A percentile compares a stretch with the other conserved stretches of the same genome.
Conservation (phyloP, 2,797 vertebrate species). For the Halcyon badia region DNA sequence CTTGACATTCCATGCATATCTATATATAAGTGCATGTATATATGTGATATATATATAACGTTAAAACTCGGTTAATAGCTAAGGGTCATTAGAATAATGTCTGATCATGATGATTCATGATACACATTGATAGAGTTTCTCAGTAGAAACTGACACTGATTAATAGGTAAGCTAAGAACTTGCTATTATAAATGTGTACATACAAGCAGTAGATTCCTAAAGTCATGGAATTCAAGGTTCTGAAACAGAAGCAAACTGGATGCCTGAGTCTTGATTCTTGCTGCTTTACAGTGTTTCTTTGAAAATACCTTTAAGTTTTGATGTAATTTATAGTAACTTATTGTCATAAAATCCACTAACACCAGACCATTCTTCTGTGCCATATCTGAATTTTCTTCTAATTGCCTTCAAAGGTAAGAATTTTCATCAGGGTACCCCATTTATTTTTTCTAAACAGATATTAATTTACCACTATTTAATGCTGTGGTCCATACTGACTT, state of each 20-base stretch:
- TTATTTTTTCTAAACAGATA: neutral
- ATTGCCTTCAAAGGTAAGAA: neutral
- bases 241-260: slow-evolving; percentile 18
- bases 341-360: neutral
- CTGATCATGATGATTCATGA: slow-evolving; percentile 67
- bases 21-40: slow-evolving; percentile 51
- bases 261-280: neutral
- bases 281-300: neutral
- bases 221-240: neutral
- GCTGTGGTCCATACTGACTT: neutral
- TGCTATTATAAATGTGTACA: neutral
- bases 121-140: slow-evolving; percentile 62
- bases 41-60: neutral
- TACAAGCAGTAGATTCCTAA: neutral
- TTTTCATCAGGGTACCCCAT: neutral
- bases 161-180: slow-evolving; percentile 65
- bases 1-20: slow-evolving; percentile 70
- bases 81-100: slow-evolving; percentile 75
- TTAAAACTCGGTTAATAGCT: slow-evolving; percentile 72
- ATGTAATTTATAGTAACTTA: neutral
- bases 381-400: neutral
- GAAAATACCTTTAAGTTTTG: neutral
- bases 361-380: neutral
- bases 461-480: neutral
- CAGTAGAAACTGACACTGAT: slow-evolving; percentile 66